Percentiles rank a stretch among this genome's conserved stretches.
Conservation (phyloP, 2,113 vertebrate species). For the Dasypus novemcinctus region DNA sequence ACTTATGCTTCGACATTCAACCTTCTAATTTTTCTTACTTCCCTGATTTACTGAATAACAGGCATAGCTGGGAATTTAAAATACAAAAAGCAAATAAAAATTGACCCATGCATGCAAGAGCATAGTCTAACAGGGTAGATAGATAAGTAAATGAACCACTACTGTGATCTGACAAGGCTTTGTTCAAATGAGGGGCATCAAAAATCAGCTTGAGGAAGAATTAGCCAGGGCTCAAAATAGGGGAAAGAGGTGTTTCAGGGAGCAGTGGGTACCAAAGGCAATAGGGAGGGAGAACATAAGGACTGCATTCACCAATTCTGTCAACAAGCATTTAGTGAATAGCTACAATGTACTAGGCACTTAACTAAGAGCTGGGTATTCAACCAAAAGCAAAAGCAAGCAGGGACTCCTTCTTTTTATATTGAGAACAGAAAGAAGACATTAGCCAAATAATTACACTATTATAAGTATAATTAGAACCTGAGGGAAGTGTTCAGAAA, state of each 20-base stretch:
- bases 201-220: neutral
- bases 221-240: neutral
- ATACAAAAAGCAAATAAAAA: conserved; percentile 17
- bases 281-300: neutral
- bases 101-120: neutral
- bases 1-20: neutral
- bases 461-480: neutral
- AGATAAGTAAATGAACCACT: neutral
- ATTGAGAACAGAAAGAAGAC: neutral
- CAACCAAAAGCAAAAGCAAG: neutral
- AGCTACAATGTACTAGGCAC: neutral
- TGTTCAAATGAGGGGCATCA: neutral
- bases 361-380: neutral
- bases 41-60: neutral
- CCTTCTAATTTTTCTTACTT: neutral
- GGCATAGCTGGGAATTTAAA: neutral
- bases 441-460: neutral
- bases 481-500: neutral
- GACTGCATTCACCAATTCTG: neutral
- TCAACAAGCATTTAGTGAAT: neutral
- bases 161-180: neutral
- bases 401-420: neutral
- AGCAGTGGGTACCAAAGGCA: neutral
- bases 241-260: neutral
- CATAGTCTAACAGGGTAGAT: neutral